Evolutionary conservation across 2,888 invertebrate species (phyloP).

Genomic region (Hirtodrosophila trivittata): DNA sequence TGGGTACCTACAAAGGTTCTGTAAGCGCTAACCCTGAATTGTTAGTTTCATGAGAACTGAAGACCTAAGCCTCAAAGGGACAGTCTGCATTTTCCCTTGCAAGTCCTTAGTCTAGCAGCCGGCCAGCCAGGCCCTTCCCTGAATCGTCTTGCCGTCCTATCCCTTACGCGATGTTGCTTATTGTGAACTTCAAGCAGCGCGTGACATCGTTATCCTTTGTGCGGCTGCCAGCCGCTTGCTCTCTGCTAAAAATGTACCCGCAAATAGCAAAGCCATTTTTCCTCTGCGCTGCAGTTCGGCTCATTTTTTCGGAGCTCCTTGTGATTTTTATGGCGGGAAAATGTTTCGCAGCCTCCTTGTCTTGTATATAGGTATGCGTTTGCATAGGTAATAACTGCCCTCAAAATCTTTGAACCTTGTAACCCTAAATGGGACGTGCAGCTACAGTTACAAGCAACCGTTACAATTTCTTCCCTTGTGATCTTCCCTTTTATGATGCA

Average conservation of each 20-base stretch:
- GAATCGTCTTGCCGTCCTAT: slow-evolving; percentile 7
- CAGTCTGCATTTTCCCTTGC: slow-evolving; percentile 5
- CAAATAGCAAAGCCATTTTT: slow-evolving; percentile 50
- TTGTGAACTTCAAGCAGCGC: slow-evolving; percentile 68
- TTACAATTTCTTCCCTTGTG: slow-evolving; percentile 23
- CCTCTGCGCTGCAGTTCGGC: slow-evolving; percentile 21
- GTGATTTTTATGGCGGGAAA: slow-evolving; percentile 66
- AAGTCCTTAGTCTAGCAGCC: slow-evolving; percentile 11
- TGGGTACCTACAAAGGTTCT: no score
- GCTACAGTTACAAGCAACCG: slow-evolving; percentile 12
- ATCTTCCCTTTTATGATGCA: neutral
- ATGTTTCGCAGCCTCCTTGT: slow-evolving; percentile 31
- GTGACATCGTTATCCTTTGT: slow-evolving; percentile 76
- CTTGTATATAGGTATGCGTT: neutral
- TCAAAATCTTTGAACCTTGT: slow-evolving; percentile 29
- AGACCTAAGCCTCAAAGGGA: slow-evolving; percentile 5
- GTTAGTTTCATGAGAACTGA: slow-evolving; percentile 28
- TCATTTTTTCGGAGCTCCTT: slow-evolving; percentile 30
- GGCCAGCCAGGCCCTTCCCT: slow-evolving; percentile 9
- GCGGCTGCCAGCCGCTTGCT: slow-evolving; percentile 12
- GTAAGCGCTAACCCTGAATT: slow-evolving; percentile 1
- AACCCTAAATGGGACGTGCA: slow-evolving; percentile 44
- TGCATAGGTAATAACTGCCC: slow-evolving; percentile 24
- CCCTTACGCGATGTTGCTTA: slow-evolving; percentile 18
- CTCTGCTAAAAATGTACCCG: slow-evolving; percentile 22